Conservation (phyloP, 2,888 invertebrate species). For the Amiota communis region DNA sequence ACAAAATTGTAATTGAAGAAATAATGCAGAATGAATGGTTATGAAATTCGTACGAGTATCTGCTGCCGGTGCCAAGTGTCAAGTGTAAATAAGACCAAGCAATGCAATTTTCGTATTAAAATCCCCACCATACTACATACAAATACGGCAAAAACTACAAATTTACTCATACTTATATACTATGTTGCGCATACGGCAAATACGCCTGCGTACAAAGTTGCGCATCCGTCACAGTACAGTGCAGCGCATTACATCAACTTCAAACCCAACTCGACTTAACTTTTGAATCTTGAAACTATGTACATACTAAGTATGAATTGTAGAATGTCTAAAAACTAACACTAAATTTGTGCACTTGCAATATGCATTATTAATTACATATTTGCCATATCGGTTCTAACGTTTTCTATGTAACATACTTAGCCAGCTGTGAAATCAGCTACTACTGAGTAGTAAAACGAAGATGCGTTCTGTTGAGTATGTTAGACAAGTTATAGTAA, state of each 20-base stretch:
- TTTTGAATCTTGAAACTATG: no score
- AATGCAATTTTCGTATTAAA: neutral
- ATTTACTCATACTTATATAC: conserved; percentile 2
- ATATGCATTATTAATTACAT: conserved; percentile 20
- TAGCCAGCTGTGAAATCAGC: neutral
- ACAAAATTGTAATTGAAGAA: no score
- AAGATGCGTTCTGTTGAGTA: conserved; percentile 3
- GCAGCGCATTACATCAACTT: neutral
- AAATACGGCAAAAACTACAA: neutral
- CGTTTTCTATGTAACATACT: no score
- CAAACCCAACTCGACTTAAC: no score
- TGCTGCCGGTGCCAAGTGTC: neutral
- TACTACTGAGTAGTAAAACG: neutral
- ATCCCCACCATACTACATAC: neutral
- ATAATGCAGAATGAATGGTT: neutral
- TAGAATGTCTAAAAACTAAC: neutral
- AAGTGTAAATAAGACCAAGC: conserved; percentile 6
- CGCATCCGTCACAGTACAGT: neutral
- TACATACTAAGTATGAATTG: no score
- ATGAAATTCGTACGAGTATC: no score
- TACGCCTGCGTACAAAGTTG: conserved; percentile 49
- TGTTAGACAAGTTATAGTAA: conserved; percentile 30
- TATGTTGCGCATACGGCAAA: conserved; percentile 55
- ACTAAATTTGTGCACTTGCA: conserved; percentile 11
- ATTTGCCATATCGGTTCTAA: neutral